phyloP scores from a whole-genome alignment of 2,797 vertebrate genomes.

The Rhinella marina region DNA sequence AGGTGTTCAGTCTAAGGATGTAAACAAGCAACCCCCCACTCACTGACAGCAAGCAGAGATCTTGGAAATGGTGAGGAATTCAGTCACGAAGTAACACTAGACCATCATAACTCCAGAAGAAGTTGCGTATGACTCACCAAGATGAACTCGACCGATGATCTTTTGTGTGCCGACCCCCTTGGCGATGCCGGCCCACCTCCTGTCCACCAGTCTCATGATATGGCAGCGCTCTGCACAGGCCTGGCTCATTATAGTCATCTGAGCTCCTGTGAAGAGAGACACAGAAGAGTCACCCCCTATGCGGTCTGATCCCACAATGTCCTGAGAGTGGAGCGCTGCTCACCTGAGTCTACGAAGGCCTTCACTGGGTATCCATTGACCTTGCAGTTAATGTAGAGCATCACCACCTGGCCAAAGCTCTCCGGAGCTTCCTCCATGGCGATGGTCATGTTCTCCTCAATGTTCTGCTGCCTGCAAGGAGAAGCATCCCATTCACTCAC shows the following conservation, averaged over 20 bases:
- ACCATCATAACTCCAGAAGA: background rate
- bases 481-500: background rate
- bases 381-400: slow-evolving; percentile 99
- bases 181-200: slow-evolving; percentile 96
- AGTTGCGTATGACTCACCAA: slow-evolving; percentile 77
- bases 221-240: slow-evolving; percentile 97
- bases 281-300: background rate
- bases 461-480: slow-evolving; percentile 91
- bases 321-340: background rate
- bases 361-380: slow-evolving; percentile 98
- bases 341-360: slow-evolving; percentile 99
- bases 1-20: too few species aligned
- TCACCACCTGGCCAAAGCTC: slow-evolving; percentile 98
- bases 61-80: background rate
- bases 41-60: too few species aligned
- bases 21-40: too few species aligned
- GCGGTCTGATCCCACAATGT: background rate
- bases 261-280: slow-evolving; percentile 81
- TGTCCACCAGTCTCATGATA: slow-evolving; percentile 97
- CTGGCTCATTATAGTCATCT: slow-evolving; percentile 99
- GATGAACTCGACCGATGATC: slow-evolving; percentile 96
- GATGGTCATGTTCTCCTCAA: slow-evolving; percentile 99
- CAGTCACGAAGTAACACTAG: background rate
- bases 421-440: slow-evolving; percentile 99
- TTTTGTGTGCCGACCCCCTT: slow-evolving; percentile 98